These are phyloP conservation scores for Bombus impatiens DNA, from an alignment of 1,140 invertebrate species.

Conservation along the genomic window DNA sequence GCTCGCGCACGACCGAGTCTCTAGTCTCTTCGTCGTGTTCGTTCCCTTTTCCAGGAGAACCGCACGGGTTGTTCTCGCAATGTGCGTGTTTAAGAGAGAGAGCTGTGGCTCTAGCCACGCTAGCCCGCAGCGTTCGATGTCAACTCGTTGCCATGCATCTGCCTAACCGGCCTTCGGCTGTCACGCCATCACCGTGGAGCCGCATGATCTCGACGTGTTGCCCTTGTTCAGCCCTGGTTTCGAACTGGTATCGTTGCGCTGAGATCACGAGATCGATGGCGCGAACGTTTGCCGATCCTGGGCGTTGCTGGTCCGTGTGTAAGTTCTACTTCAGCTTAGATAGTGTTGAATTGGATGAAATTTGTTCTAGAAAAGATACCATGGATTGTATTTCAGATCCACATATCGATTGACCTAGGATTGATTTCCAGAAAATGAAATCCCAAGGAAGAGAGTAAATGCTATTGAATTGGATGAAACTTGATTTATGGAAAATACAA, in stretches of 20 bases:
- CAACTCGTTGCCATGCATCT: constrained; percentile 74
- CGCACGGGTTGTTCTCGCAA: constrained; percentile 21
- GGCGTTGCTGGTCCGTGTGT: background rate
- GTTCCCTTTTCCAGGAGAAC: constrained; percentile 7
- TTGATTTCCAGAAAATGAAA: background rate
- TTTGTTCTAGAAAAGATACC: background rate
- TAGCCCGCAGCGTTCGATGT: constrained; percentile 73
- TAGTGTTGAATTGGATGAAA: background rate
- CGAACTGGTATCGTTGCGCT: background rate
- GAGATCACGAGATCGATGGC: background rate
- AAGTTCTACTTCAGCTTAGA: too few relatives aligned
- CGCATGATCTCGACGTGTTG: constrained; percentile 2
- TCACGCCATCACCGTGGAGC: constrained; percentile 66
- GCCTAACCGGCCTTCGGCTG: constrained; percentile 67
- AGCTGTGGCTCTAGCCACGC: constrained; percentile 59
- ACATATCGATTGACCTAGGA: background rate
- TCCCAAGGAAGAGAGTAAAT: too few relatives aligned
- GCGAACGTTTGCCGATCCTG: background rate
- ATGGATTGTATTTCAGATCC: too few relatives aligned
- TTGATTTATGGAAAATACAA: too few relatives aligned
- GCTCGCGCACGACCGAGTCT: constrained; percentile 56
- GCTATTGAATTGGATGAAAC: background rate
- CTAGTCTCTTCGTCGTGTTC: constrained; percentile 15
- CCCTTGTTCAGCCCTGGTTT: background rate
- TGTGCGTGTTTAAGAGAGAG: constrained; percentile 58